Evolutionary conservation across 1,140 invertebrate genomes (phyloP).

Genomic region (Zaprionus nigranus): DNA sequence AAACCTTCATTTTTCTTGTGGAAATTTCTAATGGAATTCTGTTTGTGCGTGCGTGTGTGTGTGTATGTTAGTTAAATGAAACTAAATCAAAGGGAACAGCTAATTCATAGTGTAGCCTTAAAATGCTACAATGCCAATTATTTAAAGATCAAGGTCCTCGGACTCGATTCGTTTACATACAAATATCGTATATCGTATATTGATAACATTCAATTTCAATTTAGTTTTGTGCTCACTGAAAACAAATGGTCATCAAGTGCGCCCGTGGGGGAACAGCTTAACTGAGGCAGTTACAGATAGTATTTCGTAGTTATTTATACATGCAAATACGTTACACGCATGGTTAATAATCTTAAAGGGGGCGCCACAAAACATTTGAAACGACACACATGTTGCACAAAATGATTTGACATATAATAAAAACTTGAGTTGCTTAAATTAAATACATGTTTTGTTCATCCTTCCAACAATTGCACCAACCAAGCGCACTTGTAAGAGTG

Average conservation of each 20-base stretch:
- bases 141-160: background rate
- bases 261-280: conserved; percentile 54
- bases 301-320: conserved; percentile 63
- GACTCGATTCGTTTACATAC: conserved; percentile 40
- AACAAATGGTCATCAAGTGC: conserved; percentile 59
- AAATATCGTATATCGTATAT: conserved; percentile 47
- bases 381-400: conserved; percentile 72
- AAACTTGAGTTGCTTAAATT: conserved; percentile 81
- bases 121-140: conserved; percentile 25
- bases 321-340: conserved; percentile 52
- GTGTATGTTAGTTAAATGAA: conserved; percentile 33
- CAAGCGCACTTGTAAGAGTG: conserved; percentile 45
- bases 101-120: conserved; percentile 1
- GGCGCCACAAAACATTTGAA: conserved; percentile 68
- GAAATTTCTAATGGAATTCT: conserved; percentile 76
- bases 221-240: conserved; percentile 62
- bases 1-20: conserved; percentile 41
- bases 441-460: conserved; percentile 71
- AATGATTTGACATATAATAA: conserved; percentile 72
- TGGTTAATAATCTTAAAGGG: conserved; percentile 76
- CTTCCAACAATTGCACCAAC: conserved; percentile 70
- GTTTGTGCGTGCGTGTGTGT: conserved; percentile 47
- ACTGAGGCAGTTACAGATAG: conserved; percentile 77
- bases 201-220: conserved; percentile 44
- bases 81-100: conserved; percentile 3